Percentiles rank a stretch among this genome's conserved stretches.
Evolutionary conservation across 2,113 vertebrate species (phyloP).

Genomic region (Aptenodytes patagonicus): DNA sequence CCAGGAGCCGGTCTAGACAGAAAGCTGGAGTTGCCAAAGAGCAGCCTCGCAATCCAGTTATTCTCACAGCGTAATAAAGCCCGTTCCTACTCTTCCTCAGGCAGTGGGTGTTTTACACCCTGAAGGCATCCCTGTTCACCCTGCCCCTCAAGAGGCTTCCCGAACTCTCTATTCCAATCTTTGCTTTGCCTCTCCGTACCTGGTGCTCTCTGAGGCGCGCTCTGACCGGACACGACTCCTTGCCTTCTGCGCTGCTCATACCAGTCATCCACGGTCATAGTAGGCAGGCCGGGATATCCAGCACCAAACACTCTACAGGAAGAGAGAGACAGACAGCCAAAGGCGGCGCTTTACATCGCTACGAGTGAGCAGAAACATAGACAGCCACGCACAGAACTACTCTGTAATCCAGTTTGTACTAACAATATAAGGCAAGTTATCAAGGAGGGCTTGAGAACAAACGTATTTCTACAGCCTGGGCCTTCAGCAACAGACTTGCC

Average conservation of each 20-base stretch:
- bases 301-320: slow-evolving; percentile 86
- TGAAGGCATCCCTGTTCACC: background rate
- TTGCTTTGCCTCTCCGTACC: slow-evolving; percentile 33
- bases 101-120: background rate
- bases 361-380: background rate
- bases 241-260: slow-evolving; percentile 84
- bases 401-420: accelerated
- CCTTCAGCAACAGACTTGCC: background rate
- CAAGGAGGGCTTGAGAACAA: background rate
- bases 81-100: background rate
- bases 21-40: background rate
- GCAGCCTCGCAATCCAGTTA: background rate
- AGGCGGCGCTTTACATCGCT: accelerated
- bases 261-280: slow-evolving; percentile 95
- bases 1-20: background rate
- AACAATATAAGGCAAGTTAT: accelerated
- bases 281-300: slow-evolving; percentile 90
- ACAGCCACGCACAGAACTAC: background rate
- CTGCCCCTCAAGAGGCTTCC: background rate
- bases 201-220: slow-evolving; percentile 57
- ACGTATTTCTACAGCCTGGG: background rate
- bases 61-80: background rate
- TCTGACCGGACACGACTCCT: slow-evolving; percentile 78
- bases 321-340: background rate
- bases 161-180: accelerated